Evolutionary conservation across 2,113 vertebrate genomes (phyloP).

Genomic region (Sarotherodon lohbergeri): DNA sequence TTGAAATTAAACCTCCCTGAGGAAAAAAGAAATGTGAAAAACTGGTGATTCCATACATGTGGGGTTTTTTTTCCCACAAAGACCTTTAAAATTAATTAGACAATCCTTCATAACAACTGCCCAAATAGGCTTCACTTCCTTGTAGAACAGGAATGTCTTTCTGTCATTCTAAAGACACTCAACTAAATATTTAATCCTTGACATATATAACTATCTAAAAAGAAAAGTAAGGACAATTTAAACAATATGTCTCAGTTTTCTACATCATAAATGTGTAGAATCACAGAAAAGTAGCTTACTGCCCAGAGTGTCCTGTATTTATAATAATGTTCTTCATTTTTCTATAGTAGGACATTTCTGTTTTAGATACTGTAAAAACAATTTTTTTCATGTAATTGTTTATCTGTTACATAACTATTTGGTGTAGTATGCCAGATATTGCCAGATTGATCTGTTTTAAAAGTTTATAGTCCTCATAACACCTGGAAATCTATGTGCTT

Average conservation of each 20-base stretch:
- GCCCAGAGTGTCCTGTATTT: neutral
- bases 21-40: neutral
- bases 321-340: neutral
- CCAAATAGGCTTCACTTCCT: neutral
- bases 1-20: neutral
- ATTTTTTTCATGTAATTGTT: neutral
- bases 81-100: neutral
- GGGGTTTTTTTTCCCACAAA: accelerated
- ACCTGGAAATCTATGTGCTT: neutral
- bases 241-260: neutral
- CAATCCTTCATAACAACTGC: neutral
- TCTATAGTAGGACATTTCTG: neutral
- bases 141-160: neutral
- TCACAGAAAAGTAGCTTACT: neutral
- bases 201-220: neutral
- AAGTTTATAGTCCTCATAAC: neutral
- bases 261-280: neutral
- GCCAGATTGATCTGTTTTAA: neutral
- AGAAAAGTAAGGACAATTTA: neutral
- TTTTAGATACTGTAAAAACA: neutral
- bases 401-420: neutral
- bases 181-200: neutral
- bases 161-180: neutral
- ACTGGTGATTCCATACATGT: accelerated
- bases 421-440: neutral